Base-by-base conservation (phyloP, 2,797 vertebrate species). In the Eospalax fontanierii region DNA sequence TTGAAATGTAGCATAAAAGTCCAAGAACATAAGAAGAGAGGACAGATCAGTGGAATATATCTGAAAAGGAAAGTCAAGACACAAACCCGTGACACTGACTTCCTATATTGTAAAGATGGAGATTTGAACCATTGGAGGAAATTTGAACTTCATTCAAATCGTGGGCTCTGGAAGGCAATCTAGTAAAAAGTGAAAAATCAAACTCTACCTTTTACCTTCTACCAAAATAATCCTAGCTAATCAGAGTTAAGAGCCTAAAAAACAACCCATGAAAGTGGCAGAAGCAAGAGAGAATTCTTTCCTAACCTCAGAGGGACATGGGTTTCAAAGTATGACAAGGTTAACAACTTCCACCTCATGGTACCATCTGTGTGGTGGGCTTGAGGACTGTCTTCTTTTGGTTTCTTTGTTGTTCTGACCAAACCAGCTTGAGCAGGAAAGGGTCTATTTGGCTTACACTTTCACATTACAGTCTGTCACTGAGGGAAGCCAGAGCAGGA, bases 41-140 rank as follows among this genome's bases (percentile, higher is more conserved):
- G 28, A 71, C 30, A 92, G 71, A 50, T 76, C 18, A 73, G 22
- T 68, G 38, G 80, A 33, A 68, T 21, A 1, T 28, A 43, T 88
- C 82, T 86, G 70, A 76, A 89, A 90, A 78, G 59, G 54, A 57
- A 92, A 92, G 22, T 88, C 57, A 95, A 85, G 73, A 76, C 40
- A 38, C 30, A 85, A 68, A 38, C 4, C 11, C 9, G n/a, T 26
- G 2, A 71, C n/a, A 24, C 22, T 15, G 57, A 86, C 76, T 83
- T 81, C 50, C 70, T 59, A 30, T 24, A 43, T 66, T 85, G 76
- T 87, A 59, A 88, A 71, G 26, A 65, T 71, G 73, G 57, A 35
- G 26, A n/a, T 93, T 85, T 57, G 68, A 80, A 54, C 78, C 21
- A 90, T 9, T 43, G 54, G 38, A 33, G 38, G 16, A 50, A 65